These are phyloP conservation scores for Cosmia trapezina DNA, from an alignment of 2,888 invertebrate species.

Conservation along the genomic window DNA sequence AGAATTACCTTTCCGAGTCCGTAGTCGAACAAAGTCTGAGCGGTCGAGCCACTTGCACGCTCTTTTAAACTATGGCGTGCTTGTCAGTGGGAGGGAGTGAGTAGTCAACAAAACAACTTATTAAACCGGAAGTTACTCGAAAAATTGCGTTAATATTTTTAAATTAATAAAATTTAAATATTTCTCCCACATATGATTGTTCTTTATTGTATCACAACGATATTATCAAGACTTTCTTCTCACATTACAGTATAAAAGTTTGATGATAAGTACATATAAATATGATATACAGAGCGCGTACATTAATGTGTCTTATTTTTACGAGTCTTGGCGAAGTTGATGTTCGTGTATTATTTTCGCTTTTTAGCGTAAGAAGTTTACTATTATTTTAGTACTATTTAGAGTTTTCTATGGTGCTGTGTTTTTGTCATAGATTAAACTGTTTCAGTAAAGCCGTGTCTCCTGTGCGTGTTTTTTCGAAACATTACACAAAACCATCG, in stretches of 20 bases:
- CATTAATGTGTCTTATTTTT: conserved; percentile 47
- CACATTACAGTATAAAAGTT: conserved; percentile 23
- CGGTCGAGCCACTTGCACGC: too few species aligned
- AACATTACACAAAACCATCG: too few species aligned
- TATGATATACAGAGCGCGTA: conserved; percentile 44
- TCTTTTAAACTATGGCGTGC: too few species aligned
- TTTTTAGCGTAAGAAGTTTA: conserved; percentile 2
- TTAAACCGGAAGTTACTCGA: too few species aligned
- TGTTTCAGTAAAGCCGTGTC: not conserved
- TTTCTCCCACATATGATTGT: too few species aligned
- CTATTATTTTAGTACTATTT: not conserved
- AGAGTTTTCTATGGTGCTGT: not conserved
- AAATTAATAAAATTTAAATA: too few species aligned
- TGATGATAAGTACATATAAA: conserved; percentile 37
- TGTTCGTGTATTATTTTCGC: conserved; percentile 29
- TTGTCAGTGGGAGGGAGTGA: too few species aligned
- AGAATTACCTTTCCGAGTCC: too few species aligned
- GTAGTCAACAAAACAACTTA: too few species aligned
- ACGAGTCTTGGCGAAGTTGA: conserved; percentile 26
- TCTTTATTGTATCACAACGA: conserved; percentile 24
- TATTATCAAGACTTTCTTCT: not conserved
- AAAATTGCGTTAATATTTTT: too few species aligned
- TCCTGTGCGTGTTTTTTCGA: too few species aligned
- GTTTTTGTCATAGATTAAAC: not conserved
- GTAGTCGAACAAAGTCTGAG: too few species aligned